Percentiles rank a stretch among this genome's conserved stretches.
Conservation (phyloP, 2,888 invertebrate species). For the Lasioglossum zephyrum region DNA sequence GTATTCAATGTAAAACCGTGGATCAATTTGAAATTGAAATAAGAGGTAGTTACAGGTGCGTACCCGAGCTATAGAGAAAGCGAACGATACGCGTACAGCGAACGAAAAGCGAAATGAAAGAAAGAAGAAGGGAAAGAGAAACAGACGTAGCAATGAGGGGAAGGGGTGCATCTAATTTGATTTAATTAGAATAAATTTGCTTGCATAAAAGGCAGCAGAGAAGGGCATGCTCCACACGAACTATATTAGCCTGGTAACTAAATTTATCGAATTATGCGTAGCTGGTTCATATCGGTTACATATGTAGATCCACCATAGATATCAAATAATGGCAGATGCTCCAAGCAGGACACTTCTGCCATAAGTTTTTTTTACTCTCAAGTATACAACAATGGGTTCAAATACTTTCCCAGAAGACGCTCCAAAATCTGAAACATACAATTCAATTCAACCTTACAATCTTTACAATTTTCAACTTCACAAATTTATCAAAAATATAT, state of each 20-base stretch:
- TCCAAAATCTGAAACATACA: neutral
- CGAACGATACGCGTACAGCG: neutral
- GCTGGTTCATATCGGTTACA: slow-evolving; percentile 45
- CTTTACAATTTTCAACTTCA: neutral
- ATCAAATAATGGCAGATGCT: neutral
- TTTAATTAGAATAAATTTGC: slow-evolving; percentile 83
- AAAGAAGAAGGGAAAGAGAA: slow-evolving; percentile 29
- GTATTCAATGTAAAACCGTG: neutral
- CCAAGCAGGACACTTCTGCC: neutral
- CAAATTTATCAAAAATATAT: neutral
- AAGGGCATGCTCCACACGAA: slow-evolving; percentile 73
- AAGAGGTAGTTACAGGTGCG: neutral
- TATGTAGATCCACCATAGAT: neutral
- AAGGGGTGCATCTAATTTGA: slow-evolving; percentile 81
- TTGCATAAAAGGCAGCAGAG: slow-evolving; percentile 72
- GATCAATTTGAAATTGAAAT: neutral
- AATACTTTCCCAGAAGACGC: neutral
- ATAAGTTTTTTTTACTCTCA: neutral
- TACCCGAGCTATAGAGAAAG: slow-evolving; percentile 2
- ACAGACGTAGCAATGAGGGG: slow-evolving; percentile 35
- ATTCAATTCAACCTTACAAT: neutral
- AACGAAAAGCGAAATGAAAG: slow-evolving; percentile 6
- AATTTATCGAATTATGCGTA: slow-evolving; percentile 83
- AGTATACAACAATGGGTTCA: neutral
- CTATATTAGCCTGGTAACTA: slow-evolving; percentile 81